Conservation (phyloP, 2,888 invertebrate species). For the Erynnis tages region DNA sequence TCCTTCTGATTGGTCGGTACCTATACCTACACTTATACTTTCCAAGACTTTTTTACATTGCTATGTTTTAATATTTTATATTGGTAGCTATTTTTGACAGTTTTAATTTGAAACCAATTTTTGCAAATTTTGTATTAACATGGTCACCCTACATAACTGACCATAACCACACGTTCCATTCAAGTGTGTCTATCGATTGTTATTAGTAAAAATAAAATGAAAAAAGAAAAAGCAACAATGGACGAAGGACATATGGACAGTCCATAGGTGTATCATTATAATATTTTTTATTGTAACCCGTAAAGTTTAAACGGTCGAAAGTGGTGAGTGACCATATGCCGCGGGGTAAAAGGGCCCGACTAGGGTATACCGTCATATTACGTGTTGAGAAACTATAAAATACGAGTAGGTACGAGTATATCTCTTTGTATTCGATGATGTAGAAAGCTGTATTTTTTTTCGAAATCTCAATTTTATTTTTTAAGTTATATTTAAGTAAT, state of each 20-base stretch:
- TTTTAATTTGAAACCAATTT: too few relatives aligned
- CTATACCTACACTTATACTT: too few relatives aligned
- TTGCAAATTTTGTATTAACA: not conserved
- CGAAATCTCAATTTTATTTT: too few relatives aligned
- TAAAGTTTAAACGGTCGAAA: constrained; percentile 40
- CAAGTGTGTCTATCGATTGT: constrained; percentile 52
- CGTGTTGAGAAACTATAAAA: constrained; percentile 40
- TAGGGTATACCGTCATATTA: constrained; percentile 29
- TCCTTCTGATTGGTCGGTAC: too few relatives aligned
- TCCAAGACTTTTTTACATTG: too few relatives aligned
- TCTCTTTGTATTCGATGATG: too few relatives aligned
- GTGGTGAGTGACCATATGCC: constrained; percentile 51
- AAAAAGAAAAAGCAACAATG: constrained; percentile 44
- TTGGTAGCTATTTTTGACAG: too few relatives aligned
- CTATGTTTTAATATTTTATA: too few relatives aligned
- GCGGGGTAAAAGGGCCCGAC: constrained; percentile 17
- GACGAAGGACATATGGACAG: constrained; percentile 54
- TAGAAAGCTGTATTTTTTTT: too few relatives aligned
- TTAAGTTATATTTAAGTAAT: too few relatives aligned
- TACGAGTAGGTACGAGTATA: too few relatives aligned
- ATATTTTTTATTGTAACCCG: constrained; percentile 44
- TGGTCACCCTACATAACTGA: constrained; percentile 48
- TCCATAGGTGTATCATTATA: constrained; percentile 44
- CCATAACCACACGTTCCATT: constrained; percentile 44
- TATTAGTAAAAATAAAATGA: constrained; percentile 36